Evolutionary conservation across 2,888 invertebrate species (phyloP), one percentile per base, ranked within the genome.

Genomic region (Sphaeridia pumilis): DNA sequence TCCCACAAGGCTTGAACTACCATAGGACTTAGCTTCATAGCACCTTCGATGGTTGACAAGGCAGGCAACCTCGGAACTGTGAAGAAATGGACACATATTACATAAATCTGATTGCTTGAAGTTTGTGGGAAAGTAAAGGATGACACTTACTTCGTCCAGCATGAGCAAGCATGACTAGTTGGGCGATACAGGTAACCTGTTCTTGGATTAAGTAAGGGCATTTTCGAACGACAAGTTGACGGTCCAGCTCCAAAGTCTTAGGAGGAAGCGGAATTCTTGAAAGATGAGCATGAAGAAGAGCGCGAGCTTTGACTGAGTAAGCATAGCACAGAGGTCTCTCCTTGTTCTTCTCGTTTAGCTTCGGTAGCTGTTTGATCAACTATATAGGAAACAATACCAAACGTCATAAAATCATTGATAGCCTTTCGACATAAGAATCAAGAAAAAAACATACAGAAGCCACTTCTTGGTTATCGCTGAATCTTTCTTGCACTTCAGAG

Each of bases 1-100:
- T 94, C 93, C 90, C 95, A 95, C 54, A 95, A 74, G 0, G 83
- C 97, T 76, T 99, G 98, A 2, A 97, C 89, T 54, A 95, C 80
- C 89, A 97, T 93, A 31, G 95, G 94, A 53, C 87, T 87, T 52
- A 95, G 73, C 70, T 92, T 94, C 93, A 98, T 95, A 67, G 89
- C 87, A 72, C 93, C 92, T 73, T 98, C 97, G 64, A 97, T 84
- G 2, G 95, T 94, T 69, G 93, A 92, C 65, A 98, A 83, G 35
- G 81, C 82, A 12, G 92, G 89, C 58, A 89, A 72, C 58, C 83
- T 79, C 5, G 84, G 81, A 69, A 89, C 87, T 83, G 70, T 28
- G 61, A 58, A 53, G n/a, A n/a, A n/a, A n/a, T n/a, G n/a, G n/a
- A n/a, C n/a, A n/a, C n/a, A n/a, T n/a, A n/a, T n/a, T n/a, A n/a